phyloP scores from a whole-genome alignment of 2,888 invertebrate genomes.

The Salpingus planirostris region DNA sequence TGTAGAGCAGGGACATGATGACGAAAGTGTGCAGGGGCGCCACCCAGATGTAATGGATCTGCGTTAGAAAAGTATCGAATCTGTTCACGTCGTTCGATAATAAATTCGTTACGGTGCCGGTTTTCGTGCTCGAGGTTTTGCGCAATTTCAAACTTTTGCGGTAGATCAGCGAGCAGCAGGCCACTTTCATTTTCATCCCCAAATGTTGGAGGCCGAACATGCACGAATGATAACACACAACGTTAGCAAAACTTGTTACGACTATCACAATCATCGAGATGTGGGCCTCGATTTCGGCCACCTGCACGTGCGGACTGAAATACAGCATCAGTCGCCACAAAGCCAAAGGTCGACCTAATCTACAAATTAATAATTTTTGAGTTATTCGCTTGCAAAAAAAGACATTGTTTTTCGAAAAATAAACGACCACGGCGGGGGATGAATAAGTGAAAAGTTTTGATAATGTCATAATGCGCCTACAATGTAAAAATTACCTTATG shows the following conservation, averaged over 20 bases:
- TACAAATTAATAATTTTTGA: slow-evolving; percentile 8
- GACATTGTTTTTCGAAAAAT: no score
- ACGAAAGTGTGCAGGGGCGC: slow-evolving; percentile 68
- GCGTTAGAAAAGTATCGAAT: slow-evolving; percentile 71
- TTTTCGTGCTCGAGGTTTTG: slow-evolving; percentile 74
- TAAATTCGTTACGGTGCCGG: slow-evolving; percentile 48
- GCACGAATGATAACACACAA: slow-evolving; percentile 62
- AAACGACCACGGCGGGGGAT: no score
- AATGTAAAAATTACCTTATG: slow-evolving; percentile 22
- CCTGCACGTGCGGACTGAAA: slow-evolving; percentile 21
- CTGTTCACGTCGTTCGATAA: slow-evolving; percentile 81
- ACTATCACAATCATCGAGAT: slow-evolving; percentile 24
- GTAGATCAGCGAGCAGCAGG: slow-evolving; percentile 73
- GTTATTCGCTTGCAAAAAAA: no score
- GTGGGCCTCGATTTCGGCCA: slow-evolving; percentile 21
- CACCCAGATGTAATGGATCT: slow-evolving; percentile 72
- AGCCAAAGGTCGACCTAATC: slow-evolving; percentile 27
- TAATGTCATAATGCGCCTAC: slow-evolving; percentile 7
- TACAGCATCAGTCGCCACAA: slow-evolving; percentile 27
- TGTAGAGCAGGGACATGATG: slow-evolving; percentile 60
- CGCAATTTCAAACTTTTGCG: slow-evolving; percentile 62
- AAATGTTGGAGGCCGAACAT: slow-evolving; percentile 74
- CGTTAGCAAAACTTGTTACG: slow-evolving; percentile 48
- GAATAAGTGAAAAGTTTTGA: neutral
- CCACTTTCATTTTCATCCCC: slow-evolving; percentile 79